Evolutionary conservation across 2,113 vertebrate genomes (phyloP).

Genomic region (Hydrochoerus hydrochaeris): DNA sequence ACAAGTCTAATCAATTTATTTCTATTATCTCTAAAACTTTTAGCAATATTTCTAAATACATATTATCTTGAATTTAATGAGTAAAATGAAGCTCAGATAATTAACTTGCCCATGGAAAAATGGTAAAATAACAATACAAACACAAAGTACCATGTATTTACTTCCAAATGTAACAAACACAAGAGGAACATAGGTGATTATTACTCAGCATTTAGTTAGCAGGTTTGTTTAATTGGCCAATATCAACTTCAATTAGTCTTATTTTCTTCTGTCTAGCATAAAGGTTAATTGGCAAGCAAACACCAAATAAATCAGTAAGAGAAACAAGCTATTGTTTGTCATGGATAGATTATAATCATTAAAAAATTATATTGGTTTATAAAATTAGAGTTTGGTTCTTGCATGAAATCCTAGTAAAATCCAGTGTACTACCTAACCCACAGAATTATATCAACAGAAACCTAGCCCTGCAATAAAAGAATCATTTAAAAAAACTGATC

Average conservation of each 20-base stretch:
- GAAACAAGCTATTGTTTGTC: constrained; percentile 13
- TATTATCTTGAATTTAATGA: constrained; percentile 16
- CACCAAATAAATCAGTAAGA: constrained; percentile 18
- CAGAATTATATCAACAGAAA: not conserved
- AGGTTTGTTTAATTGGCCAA: constrained; percentile 51
- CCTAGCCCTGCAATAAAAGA: not conserved
- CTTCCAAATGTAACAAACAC: constrained; percentile 45
- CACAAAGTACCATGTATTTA: not conserved
- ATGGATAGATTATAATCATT: not conserved
- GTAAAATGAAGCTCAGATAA: constrained; percentile 15
- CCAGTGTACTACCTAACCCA: not conserved
- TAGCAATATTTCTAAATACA: not conserved
- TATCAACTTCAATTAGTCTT: constrained; percentile 8
- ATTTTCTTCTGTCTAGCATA: constrained; percentile 29
- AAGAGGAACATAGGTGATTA: not conserved
- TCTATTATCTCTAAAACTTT: not conserved
- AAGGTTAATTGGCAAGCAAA: constrained; percentile 64
- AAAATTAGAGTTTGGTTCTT: not conserved
- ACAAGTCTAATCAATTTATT: constrained; percentile 15
- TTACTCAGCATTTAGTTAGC: constrained; percentile 20
- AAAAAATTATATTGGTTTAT: not conserved
- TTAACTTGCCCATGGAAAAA: not conserved
- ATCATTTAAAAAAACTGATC: not conserved
- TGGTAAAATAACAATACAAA: constrained; percentile 25
- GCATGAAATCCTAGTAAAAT: not conserved